Conservation (phyloP, 2,888 invertebrate genomes). For the Piscicola geometra region DNA sequence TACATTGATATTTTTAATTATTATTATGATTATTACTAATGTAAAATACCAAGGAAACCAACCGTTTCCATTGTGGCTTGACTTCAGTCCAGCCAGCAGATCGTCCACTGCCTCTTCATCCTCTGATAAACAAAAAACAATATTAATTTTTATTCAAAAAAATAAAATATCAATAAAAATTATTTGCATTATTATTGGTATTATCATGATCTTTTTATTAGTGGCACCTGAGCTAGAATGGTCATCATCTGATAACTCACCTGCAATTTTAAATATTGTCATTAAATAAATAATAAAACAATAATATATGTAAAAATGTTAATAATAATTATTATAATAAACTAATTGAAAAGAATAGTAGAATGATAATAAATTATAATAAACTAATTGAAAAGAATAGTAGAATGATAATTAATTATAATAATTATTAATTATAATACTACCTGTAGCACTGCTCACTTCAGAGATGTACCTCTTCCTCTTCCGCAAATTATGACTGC, state of each 20-base stretch:
- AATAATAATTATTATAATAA: background rate
- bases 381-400: background rate
- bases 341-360: background rate
- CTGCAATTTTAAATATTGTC: background rate
- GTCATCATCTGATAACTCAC: slow-evolving; percentile 10
- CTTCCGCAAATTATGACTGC: background rate
- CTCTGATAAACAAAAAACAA: slow-evolving; percentile 5
- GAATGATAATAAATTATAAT: slow-evolving; percentile 1
- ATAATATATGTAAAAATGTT: background rate
- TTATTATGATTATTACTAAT: no score
- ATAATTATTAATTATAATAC: background rate
- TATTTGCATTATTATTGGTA: slow-evolving; percentile 8
- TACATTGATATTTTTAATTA: no score
- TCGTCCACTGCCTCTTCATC: slow-evolving; percentile 23
- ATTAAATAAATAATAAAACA: background rate
- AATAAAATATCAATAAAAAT: background rate
- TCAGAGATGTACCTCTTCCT: slow-evolving; percentile 14
- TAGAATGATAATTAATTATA: slow-evolving; percentile 1
- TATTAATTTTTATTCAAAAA: background rate
- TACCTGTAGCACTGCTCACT: slow-evolving; percentile 6
- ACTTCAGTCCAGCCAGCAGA: slow-evolving; percentile 20
- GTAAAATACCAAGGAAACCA: no score
- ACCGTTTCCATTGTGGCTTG: slow-evolving; percentile 3
- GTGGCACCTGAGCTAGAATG: slow-evolving; percentile 7
- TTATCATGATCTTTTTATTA: background rate